Conservation (phyloP, 2,888 invertebrate genomes). For the Agonopterix subpropinquella region DNA sequence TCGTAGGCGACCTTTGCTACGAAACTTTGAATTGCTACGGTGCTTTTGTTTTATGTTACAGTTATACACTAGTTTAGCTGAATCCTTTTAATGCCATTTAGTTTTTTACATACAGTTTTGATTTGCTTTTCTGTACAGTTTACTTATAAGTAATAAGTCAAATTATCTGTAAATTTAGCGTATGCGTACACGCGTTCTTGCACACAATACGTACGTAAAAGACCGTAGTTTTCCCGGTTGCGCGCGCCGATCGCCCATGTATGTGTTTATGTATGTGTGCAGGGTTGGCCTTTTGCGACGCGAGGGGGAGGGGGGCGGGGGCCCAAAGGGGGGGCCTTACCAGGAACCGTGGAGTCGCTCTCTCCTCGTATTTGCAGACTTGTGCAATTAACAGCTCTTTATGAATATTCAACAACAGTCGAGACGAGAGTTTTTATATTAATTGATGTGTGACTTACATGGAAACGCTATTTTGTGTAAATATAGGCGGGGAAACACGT, state of each 20-base stretch:
- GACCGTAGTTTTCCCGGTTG: constrained; percentile 71
- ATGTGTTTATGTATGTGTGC: constrained; percentile 34
- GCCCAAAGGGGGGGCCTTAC: constrained; percentile 29
- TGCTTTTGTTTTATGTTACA: too few species aligned
- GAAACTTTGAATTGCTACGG: too few species aligned
- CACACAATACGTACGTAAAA: constrained; percentile 72
- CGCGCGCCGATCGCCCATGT: constrained; percentile 53
- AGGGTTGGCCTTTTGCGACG: constrained; percentile 64
- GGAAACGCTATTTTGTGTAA: not conserved
- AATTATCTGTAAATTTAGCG: constrained; percentile 22
- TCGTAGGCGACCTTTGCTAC: too few species aligned
- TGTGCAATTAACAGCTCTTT: constrained; percentile 74
- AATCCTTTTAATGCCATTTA: too few species aligned
- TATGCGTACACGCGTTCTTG: constrained; percentile 54
- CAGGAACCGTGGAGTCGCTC: constrained; percentile 60
- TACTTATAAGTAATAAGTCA: not conserved
- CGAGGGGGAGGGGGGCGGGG: constrained; percentile 13
- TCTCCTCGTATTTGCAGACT: constrained; percentile 66
- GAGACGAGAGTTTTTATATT: constrained; percentile 61
- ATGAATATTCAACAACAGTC: constrained; percentile 68
- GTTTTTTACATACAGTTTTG: too few species aligned
- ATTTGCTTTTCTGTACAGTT: too few species aligned
- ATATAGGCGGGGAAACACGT: not conserved
- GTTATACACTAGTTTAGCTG: too few species aligned
- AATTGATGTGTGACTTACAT: constrained; percentile 63